These are phyloP conservation scores for Cryptus viduatorius DNA, from an alignment of 2,888 invertebrate genomes.

Conservation along the genomic window DNA sequence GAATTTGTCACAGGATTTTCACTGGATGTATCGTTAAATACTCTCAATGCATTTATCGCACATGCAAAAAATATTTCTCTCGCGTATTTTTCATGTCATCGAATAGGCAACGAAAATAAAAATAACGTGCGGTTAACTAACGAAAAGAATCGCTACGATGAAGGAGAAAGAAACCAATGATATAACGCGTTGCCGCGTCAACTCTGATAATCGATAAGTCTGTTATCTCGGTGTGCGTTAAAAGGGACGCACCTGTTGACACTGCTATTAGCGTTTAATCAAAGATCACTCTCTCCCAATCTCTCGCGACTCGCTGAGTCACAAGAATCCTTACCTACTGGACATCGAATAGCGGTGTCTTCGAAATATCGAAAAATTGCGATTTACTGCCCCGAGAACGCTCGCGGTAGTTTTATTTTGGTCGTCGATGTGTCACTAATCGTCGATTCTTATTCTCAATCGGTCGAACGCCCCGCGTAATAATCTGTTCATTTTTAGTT, in stretches of 20 bases:
- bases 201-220: conserved; percentile 9
- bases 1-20: background rate
- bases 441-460: background rate
- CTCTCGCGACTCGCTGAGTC: conserved; percentile 25
- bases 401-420: background rate
- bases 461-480: no score
- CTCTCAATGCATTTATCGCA: background rate
- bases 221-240: background rate
- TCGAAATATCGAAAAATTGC: background rate
- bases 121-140: conserved; percentile 46
- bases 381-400: background rate
- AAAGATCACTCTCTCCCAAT: conserved; percentile 27
- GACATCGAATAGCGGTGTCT: background rate
- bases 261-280: conserved; percentile 14
- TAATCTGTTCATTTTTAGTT: no score
- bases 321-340: conserved; percentile 27
- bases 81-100: background rate
- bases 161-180: conserved; percentile 60
- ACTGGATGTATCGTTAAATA: background rate
- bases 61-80: background rate
- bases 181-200: conserved; percentile 7
- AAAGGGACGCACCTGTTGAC: background rate
- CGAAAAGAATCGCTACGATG: conserved; percentile 47
- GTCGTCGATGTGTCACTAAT: background rate
- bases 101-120: conserved; percentile 1